Evolutionary conservation across 2,113 vertebrate genomes (phyloP), one percentile per base, ranked within the genome.

Genomic region (Pontoporia blainvillei): DNA sequence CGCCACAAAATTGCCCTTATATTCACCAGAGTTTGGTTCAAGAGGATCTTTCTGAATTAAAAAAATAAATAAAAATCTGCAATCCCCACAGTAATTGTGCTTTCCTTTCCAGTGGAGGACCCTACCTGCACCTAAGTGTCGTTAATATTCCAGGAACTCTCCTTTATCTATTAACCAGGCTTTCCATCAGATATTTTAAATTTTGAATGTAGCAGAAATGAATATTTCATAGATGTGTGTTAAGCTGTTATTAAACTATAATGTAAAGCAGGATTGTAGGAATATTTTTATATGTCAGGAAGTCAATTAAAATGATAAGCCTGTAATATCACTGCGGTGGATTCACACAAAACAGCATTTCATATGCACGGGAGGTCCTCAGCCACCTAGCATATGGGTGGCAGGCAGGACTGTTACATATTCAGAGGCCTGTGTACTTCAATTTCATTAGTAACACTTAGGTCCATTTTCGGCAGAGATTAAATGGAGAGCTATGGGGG

Each of bases 291-390:
- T 95, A 98, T 98, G 98, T 98, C 97, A 98, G 97, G 92, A 98
- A 98, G 98, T 98, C 98, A 98, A 98, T 99, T 98, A 98, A 98
- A 98, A 98, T 97, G 95, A 98, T 98, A 98, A 98, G 97, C 96
- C 96, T 97, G 79, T 96, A 98, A 98, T 98, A 97, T 97, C 96
- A 91, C 94, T 91, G 85, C 92, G 96, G 96, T 95, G 90, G 83
- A 54, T 73, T 84, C 66, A 17, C 73, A 98, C 46, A 89, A 96
- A 98, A 98, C 96, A 78, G 95, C 93, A 94, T 98, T 98, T 97
- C 96, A 57, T 87, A 94, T 96, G 96, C 76, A 67, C 1, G 10
- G 90, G 71, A 96, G 59, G 87, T 11, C 49, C 87, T 86, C 85
- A 93, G 57, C 91, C 95, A 83, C 95, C 90, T 94, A 25, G 81